Conservation (phyloP, 2,113 vertebrate species). For the Hiodon tergisus region DNA sequence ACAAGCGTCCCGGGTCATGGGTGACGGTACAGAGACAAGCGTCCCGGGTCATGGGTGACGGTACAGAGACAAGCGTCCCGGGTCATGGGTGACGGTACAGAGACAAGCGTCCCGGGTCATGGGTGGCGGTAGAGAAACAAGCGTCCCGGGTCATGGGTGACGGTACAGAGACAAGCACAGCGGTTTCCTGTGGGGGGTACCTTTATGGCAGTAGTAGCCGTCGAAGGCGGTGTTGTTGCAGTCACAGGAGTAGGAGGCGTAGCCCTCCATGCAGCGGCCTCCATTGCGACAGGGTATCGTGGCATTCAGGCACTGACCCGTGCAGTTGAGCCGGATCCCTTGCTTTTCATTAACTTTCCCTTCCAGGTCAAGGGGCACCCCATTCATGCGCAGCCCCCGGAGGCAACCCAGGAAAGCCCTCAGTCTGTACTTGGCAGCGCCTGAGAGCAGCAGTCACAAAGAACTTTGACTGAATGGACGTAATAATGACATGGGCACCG, state of each 20-base stretch:
- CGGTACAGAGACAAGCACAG: background rate
- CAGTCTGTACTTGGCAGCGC: slow-evolving; percentile 79
- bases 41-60: no score
- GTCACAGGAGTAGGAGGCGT: slow-evolving; percentile 88
- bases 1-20: no score
- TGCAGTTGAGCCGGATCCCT: slow-evolving; percentile 86
- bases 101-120: no score
- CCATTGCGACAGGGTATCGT: slow-evolving; percentile 83
- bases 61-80: no score
- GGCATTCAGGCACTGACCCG: slow-evolving; percentile 79
- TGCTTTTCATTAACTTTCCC: slow-evolving; percentile 81
- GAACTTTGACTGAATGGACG: no score
- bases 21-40: no score
- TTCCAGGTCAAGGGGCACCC: slow-evolving; percentile 85
- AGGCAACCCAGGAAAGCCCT: slow-evolving; percentile 88
- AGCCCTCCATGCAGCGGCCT: slow-evolving; percentile 86
- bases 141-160: no score
- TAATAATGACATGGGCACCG: no score
- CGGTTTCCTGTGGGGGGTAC: slow-evolving; percentile 52
- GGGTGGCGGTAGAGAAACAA: no score
- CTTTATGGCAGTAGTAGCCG: slow-evolving; percentile 88
- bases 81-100: no score
- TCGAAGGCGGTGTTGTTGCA: slow-evolving; percentile 88
- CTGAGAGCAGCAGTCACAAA: slow-evolving; percentile 51
- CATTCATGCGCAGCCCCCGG: slow-evolving; percentile 85